These are phyloP conservation scores for Drosophila dunni DNA, from an alignment of 1,140 invertebrate species.

Conservation along the genomic window DNA sequence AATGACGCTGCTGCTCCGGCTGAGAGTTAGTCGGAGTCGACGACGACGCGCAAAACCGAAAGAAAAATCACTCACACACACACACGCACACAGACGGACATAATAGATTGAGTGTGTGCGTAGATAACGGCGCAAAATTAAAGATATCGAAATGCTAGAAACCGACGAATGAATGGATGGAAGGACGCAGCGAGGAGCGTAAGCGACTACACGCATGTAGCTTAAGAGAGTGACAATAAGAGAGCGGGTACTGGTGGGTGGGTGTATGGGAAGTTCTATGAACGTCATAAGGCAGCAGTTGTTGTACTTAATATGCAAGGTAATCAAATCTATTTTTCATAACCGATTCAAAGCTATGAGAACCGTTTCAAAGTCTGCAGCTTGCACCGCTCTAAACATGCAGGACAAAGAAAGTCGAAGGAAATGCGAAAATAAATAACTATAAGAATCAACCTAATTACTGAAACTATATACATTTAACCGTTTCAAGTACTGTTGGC, in stretches of 20 bases:
- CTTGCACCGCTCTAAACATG: background rate
- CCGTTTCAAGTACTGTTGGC: background rate
- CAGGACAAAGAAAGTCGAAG: too few species aligned
- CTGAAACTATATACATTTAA: background rate
- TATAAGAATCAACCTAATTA: background rate
- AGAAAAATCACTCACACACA: conserved; percentile 34
- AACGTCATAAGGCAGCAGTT: conserved; percentile 22
- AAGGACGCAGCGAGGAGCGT: conserved; percentile 6
- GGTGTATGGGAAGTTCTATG: background rate
- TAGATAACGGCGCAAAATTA: conserved; percentile 61
- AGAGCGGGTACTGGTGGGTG: background rate
- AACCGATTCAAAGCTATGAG: background rate
- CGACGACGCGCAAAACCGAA: conserved; percentile 54
- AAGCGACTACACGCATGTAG: conserved; percentile 2
- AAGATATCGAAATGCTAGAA: conserved; percentile 69
- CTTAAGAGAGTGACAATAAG: background rate
- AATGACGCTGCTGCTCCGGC: conserved; percentile 24
- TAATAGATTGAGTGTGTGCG: conserved; percentile 42
- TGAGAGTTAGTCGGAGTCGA: conserved; percentile 30
- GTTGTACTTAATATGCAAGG: conserved; percentile 9
- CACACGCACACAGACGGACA: conserved; percentile 23
- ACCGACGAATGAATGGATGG: conserved; percentile 28
- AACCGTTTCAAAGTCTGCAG: background rate
- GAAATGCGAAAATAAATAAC: too few species aligned
- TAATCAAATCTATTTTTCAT: background rate